Base-by-base conservation (phyloP, 2,797 vertebrate species). In the Australoheros facetus region DNA sequence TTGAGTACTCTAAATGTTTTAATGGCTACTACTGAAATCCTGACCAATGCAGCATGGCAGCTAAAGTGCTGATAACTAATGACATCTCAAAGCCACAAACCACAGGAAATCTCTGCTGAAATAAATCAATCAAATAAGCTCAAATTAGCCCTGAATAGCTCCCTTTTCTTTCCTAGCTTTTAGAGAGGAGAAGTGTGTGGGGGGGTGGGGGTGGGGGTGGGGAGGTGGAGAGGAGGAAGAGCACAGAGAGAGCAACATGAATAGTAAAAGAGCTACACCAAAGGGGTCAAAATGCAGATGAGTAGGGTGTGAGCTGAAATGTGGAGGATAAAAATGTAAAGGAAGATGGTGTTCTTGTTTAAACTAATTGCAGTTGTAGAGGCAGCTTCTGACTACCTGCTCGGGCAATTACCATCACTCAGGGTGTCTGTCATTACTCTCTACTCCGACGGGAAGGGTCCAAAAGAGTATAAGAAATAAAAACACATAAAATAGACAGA, bases 211-310 rank as follows among this genome's bases (percentile, higher is more conserved):
- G 9, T 9, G 2, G 2, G 55, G 42, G 69, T 51, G 60, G 66
- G 73, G 62, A 53, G 73, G 59, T 60, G 78, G 74, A 62, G 71
- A 21, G 32, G 56, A 70, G 73, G 74, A 75, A 78, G 73, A 72
- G 66, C 62, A 42, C n/a, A 45, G 69, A 64, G 58, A 54, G 42
- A 75, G 76, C 51, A 39, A 48, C 34, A 66, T 85, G 72, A 89
- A 88, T 85, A 84, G 82, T 73, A 75, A 86, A 89, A 78, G 58
- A 87, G 79, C 58, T 56, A 56, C 76, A 87, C 80, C 71, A 73
- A 71, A 87, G 70, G 80, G 80, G 83, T 89, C 90, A 88, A 88
- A 84, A 90, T 91, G 82, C 82, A 92, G 90, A 93, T 89, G 77
- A 91, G 54, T 64, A 78, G 57, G 75, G 48, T 69, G 42, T 75